Percentiles rank a stretch among this genome's conserved stretches.
Evolutionary conservation across 2,113 vertebrate genomes (phyloP).

Genomic region (Cheirogaleus medius): DNA sequence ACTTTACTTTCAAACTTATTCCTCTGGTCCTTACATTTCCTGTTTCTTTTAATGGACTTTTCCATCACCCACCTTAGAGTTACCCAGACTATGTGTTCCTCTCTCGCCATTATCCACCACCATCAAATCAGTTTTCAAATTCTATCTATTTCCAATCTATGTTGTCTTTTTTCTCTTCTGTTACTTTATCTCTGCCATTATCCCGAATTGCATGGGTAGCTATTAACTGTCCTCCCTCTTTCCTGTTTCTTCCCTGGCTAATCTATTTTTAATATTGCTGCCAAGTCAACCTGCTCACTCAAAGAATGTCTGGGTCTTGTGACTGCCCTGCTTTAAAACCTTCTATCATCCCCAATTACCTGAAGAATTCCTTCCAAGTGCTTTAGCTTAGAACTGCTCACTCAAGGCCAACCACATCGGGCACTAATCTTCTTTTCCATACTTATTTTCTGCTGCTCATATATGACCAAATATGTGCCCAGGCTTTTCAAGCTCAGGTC

Average conservation of each 20-base stretch:
- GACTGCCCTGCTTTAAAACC: background rate
- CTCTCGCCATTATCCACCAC: background rate
- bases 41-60: background rate
- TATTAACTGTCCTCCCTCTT: background rate
- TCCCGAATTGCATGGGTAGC: background rate
- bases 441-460: background rate
- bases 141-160: background rate
- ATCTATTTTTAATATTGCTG: background rate
- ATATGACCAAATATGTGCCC: background rate
- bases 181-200: background rate
- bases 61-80: background rate
- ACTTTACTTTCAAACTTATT: background rate
- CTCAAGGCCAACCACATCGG: background rate
- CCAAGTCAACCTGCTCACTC: background rate
- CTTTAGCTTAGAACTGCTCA: background rate
- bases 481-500: background rate
- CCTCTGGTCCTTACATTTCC: background rate
- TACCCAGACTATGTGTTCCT: background rate
- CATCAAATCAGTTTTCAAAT: background rate
- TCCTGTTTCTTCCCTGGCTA: background rate
- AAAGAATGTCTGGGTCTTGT: background rate
- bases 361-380: background rate
- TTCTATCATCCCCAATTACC: background rate
- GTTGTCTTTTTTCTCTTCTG: background rate
- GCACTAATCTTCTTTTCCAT: background rate